These are phyloP conservation scores for Deroplatys truncata DNA, from an alignment of 2,888 invertebrate species.

Conservation along the genomic window DNA sequence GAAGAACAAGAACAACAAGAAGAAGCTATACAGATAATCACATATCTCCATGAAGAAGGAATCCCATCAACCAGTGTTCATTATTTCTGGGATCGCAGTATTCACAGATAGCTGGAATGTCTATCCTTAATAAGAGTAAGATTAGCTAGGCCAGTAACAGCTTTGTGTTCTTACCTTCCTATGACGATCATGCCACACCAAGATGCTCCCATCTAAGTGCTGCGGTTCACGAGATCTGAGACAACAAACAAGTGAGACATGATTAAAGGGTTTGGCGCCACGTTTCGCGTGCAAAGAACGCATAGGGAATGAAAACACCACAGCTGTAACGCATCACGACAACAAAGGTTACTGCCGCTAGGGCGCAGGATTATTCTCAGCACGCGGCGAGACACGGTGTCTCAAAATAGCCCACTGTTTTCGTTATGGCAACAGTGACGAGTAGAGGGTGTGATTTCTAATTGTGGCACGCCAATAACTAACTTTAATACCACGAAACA, in stretches of 20 bases:
- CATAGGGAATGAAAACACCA: neutral
- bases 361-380: neutral
- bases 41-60: no score
- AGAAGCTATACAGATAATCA: no score
- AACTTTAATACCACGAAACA: neutral
- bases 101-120: no score
- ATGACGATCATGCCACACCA: no score
- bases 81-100: no score
- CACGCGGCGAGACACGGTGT: neutral
- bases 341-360: neutral
- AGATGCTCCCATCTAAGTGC: no score
- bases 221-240: neutral
- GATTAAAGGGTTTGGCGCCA: neutral
- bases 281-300: neutral
- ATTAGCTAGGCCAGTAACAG: no score
- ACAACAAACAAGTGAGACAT: neutral
- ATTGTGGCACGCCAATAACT: neutral
- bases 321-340: neutral
- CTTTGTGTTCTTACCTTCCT: no score
- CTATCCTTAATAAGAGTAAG: no score
- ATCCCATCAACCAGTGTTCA: no score
- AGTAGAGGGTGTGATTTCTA: neutral
- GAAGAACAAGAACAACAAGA: no score
- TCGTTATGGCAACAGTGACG: neutral
- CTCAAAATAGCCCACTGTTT: neutral